Evolutionary conservation across 2,888 invertebrate species (phyloP).

Genomic region (Oligia latruncula): DNA sequence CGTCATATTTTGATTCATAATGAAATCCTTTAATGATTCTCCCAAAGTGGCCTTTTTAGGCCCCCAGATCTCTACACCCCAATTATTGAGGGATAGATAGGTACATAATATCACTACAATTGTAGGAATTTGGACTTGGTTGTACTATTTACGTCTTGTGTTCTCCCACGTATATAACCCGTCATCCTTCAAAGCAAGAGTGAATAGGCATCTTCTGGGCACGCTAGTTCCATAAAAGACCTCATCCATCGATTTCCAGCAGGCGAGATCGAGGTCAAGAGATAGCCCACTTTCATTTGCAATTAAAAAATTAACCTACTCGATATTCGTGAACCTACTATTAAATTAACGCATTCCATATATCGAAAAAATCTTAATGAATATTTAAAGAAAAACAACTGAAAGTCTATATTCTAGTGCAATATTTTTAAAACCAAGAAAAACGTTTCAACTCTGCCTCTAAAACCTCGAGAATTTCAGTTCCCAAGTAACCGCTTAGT

Average conservation of each 20-base stretch:
- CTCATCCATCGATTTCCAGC: no score
- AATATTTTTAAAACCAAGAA: not conserved
- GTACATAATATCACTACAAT: not conserved
- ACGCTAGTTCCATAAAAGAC: not conserved
- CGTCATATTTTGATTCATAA: no score
- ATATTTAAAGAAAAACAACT: not conserved
- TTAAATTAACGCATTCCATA: not conserved
- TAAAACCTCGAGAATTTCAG: constrained; percentile 23
- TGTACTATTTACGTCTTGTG: not conserved
- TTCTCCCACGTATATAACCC: not conserved
- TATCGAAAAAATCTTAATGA: not conserved
- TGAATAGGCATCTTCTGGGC: not conserved
- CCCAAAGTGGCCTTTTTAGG: no score
- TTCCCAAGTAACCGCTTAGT: constrained; percentile 1
- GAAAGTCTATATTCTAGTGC: not conserved
- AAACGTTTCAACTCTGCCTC: not conserved
- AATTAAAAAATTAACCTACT: not conserved
- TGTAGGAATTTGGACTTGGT: not conserved
- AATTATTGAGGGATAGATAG: no score
- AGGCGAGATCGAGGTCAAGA: not conserved
- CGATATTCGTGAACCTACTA: no score
- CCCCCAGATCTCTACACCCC: no score
- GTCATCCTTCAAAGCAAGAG: not conserved
- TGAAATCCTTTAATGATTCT: no score
- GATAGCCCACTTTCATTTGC: no score